These are phyloP conservation scores for Hymenopus coronatus DNA, from an alignment of 2,888 invertebrate species.

Conservation along the genomic window DNA sequence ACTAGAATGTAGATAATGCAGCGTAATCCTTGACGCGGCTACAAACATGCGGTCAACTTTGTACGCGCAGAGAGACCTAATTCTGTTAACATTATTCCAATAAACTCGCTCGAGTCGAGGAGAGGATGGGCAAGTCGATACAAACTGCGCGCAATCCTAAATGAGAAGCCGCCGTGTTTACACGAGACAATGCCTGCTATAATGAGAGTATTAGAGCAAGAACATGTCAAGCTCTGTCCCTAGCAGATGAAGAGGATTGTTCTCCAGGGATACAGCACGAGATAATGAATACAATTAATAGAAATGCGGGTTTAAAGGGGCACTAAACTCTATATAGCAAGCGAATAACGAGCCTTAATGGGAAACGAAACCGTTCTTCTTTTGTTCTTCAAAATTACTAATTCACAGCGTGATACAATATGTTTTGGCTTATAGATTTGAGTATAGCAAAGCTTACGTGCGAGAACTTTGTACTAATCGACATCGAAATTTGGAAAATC, in stretches of 20 bases:
- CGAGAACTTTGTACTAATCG: no score
- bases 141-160: not conserved
- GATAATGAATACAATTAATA: not conserved
- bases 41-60: not conserved
- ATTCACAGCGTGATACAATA: no score
- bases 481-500: no score
- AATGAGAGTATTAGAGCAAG: not conserved
- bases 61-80: not conserved
- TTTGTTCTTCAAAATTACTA: no score
- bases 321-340: not conserved
- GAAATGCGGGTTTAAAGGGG: not conserved
- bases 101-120: not conserved
- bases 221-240: not conserved
- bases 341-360: not conserved
- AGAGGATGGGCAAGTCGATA: not conserved
- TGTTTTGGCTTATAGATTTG: no score
- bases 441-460: no score
- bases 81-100: not conserved
- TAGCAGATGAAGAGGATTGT: not conserved
- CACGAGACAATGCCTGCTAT: not conserved
- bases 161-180: not conserved
- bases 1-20: not conserved
- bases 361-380: no score
- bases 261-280: not conserved
- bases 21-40: not conserved